Evolutionary conservation across 2,888 invertebrate species (phyloP), one percentile per base, ranked within the genome.

Genomic region (Pemphredon lugubris): DNA sequence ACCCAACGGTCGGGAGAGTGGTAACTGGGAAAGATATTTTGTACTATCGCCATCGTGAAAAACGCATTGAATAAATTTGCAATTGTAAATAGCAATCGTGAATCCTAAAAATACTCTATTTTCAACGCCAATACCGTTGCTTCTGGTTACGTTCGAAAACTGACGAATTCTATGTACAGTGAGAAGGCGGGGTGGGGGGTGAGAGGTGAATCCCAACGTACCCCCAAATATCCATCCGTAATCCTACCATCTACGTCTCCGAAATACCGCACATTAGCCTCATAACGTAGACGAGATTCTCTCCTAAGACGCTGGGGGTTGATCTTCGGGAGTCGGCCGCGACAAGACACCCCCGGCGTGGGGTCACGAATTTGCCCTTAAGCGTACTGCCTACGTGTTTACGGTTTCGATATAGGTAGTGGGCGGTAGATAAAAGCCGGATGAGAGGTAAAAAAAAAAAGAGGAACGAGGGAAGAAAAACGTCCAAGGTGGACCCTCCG

Each of bases 401-500:
- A 21, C 32, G 14, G 39, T 3, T 32, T 4, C 44, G 11, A 57
- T 26, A 45, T 57, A 64, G 34, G 34, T 20, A 54, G 58, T 39
- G 48, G 40, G 32, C 21, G 58, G 34, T 48, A 32, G 42, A 54
- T 51, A 45, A 42, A 51, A 14, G 6, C 2, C 1, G 20, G 0
- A 47, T 26, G 32, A 59, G 18, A 39, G n/a, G 39, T 13, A 9
- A 37, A 32, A 54, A n/a, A 40, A 16, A 30, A 23, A 32, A 21
- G 7, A 39, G n/a, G n/a, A n/a, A n/a, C n/a, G n/a, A n/a, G n/a
- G n/a, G 40, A 42, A 47, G 44, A 58, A 44, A 63, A 54, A 64
- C 48, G 44, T 53, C 39, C 59, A 51, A 50, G 54, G 21, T 37
- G 47, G 39, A 40, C 37, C 42, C 44, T 60, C 51, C 14, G 53